Evolutionary conservation across 2,797 vertebrate genomes (phyloP).

Genomic region (Darevskia nairensis): DNA sequence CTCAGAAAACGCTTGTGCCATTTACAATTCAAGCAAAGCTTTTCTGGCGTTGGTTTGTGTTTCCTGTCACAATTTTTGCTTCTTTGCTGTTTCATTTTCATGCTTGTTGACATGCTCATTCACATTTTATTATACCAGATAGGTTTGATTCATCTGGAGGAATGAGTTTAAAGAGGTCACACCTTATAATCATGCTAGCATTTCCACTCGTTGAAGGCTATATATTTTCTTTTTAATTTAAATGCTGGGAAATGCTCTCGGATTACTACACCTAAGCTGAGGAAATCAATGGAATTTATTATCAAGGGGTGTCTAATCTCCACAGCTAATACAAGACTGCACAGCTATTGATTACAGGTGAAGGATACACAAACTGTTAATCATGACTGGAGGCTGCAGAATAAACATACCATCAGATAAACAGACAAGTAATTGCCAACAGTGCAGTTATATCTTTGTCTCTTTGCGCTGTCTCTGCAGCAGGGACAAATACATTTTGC

Average conservation of each 20-base stretch:
- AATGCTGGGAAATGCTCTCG: slow-evolving; percentile 68
- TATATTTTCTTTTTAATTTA: slow-evolving; percentile 82
- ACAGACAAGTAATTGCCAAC: slow-evolving; percentile 73
- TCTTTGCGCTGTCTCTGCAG: slow-evolving; percentile 53
- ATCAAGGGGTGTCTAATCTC: slow-evolving; percentile 82
- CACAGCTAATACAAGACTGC: slow-evolving; percentile 81
- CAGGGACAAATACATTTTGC: slow-evolving; percentile 58
- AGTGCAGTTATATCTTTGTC: slow-evolving; percentile 65
- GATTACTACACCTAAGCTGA: slow-evolving; percentile 74
- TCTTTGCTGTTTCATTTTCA: slow-evolving; percentile 65
- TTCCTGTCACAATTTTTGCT: slow-evolving; percentile 55
- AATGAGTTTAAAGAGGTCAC: slow-evolving; percentile 71
- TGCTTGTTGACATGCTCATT: slow-evolving; percentile 71
- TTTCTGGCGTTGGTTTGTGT: slow-evolving; percentile 60
- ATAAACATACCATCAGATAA: slow-evolving; percentile 76
- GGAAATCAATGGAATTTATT: slow-evolving; percentile 85
- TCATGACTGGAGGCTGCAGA: slow-evolving; percentile 73
- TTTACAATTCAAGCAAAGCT: slow-evolving; percentile 50
- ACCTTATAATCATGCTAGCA: slow-evolving; percentile 68
- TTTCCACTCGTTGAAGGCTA: slow-evolving; percentile 64
- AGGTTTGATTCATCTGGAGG: slow-evolving; percentile 67
- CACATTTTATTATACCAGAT: slow-evolving; percentile 62
- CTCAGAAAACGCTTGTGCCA: slow-evolving; percentile 55
- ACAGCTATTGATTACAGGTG: slow-evolving; percentile 83
- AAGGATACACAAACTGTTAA: slow-evolving; percentile 82